Percentiles rank a stretch among this genome's conserved stretches.
These are phyloP conservation scores for Sebastes steindachneri DNA, from an alignment of 2,797 vertebrate species.

Conservation along the genomic window DNA sequence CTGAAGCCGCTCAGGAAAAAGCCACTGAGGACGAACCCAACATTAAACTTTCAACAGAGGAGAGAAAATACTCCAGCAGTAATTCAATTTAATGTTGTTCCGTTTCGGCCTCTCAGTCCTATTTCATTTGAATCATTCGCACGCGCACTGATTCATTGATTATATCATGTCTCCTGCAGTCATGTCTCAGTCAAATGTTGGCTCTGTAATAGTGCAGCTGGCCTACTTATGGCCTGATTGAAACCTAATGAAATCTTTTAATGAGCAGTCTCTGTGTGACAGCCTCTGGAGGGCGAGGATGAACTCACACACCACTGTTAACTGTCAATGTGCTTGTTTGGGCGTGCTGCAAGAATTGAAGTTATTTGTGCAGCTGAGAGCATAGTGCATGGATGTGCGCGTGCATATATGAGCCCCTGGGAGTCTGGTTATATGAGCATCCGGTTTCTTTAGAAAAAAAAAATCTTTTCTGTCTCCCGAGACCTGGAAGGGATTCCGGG, in stretches of 20 bases:
- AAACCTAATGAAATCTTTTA: slow-evolving; percentile 77
- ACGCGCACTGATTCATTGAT: slow-evolving; percentile 60
- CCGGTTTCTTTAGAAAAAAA: slow-evolving; percentile 28
- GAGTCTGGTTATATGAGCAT: background rate
- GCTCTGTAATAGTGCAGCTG: slow-evolving; percentile 49
- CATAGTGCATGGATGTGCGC: background rate
- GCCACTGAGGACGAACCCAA: slow-evolving; percentile 25
- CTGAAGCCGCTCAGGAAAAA: slow-evolving; percentile 14
- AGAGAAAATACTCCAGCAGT: slow-evolving; percentile 36
- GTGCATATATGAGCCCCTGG: background rate
- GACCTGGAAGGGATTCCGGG: slow-evolving; percentile 22
- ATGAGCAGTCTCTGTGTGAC: slow-evolving; percentile 63
- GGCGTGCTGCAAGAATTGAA: slow-evolving; percentile 8
- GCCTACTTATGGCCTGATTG: slow-evolving; percentile 70
- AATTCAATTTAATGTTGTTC: slow-evolving; percentile 47
- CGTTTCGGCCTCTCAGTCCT: slow-evolving; percentile 34
- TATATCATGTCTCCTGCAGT: slow-evolving; percentile 69
- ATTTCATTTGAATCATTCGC: slow-evolving; percentile 46
- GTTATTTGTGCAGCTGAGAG: slow-evolving; percentile 10
- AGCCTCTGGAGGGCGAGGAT: slow-evolving; percentile 54
- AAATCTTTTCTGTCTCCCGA: background rate
- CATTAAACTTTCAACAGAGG: slow-evolving; percentile 50
- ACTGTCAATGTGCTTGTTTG: background rate
- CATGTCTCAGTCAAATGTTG: slow-evolving; percentile 67
- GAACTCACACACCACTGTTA: slow-evolving; percentile 18